Conservation (phyloP, 2,113 vertebrate genomes). For the Pedionomus torquatus region DNA sequence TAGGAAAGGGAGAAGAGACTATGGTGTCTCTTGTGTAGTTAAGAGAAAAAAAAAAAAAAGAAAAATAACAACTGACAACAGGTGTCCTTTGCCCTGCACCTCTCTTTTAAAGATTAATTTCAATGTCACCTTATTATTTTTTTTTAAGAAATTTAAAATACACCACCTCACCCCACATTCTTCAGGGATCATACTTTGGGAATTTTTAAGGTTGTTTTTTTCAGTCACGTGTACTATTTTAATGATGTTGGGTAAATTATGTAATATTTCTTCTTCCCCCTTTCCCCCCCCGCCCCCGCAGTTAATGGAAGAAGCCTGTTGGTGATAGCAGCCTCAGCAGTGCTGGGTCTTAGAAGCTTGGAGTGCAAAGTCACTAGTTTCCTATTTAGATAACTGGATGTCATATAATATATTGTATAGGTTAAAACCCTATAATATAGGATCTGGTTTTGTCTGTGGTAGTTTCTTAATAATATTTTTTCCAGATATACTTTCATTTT, state of each 20-base stretch:
- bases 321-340: neutral
- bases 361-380: neutral
- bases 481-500: neutral
- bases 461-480: neutral
- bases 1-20: neutral
- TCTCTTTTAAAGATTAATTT: neutral
- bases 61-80: neutral
- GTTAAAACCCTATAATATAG: neutral
- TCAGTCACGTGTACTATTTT: neutral
- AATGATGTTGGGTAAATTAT: neutral
- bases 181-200: neutral
- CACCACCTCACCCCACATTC: neutral
- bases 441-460: neutral
- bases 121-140: fast-evolving
- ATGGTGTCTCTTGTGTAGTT: neutral
- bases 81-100: neutral
- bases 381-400: neutral
- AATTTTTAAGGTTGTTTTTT: neutral
- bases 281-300: fast-evolving
- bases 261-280: neutral
- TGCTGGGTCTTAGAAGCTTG: neutral
- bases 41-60: neutral
- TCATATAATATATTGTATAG: no score
- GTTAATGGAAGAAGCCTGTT: neutral
- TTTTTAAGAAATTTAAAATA: neutral